phyloP scores from a whole-genome alignment of 2,888 invertebrate genomes.

The Apodemia mormo region DNA sequence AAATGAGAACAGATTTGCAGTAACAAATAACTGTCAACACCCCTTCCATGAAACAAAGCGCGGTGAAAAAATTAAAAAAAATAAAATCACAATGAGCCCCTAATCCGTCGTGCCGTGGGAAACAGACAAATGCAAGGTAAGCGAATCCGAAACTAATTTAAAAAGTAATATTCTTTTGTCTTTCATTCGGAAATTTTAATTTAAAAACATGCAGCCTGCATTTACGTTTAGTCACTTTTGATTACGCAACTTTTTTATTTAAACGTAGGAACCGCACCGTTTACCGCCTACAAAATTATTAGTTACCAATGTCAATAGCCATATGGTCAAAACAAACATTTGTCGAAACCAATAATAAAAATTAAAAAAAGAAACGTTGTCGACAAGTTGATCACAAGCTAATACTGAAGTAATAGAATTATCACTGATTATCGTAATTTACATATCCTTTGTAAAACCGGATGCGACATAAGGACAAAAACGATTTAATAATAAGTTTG shows the following conservation, averaged over 20 bases:
- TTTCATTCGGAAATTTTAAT: slow-evolving; percentile 51
- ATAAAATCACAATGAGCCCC: slow-evolving; percentile 67
- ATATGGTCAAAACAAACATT: slow-evolving; percentile 73
- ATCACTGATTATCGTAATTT: slow-evolving; percentile 79
- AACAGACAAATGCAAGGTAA: slow-evolving; percentile 76
- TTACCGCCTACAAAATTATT: slow-evolving; percentile 40
- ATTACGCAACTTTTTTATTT: slow-evolving; percentile 31
- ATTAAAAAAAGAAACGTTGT: slow-evolving; percentile 45
- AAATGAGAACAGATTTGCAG: slow-evolving; percentile 69
- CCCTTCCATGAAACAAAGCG: slow-evolving; percentile 78
- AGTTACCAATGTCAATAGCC: slow-evolving; percentile 47
- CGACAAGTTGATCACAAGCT: slow-evolving; percentile 75
- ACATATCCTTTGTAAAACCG: slow-evolving; percentile 76
- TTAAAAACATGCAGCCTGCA: slow-evolving; percentile 43
- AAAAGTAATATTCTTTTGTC: slow-evolving; percentile 77
- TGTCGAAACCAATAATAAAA: slow-evolving; percentile 42
- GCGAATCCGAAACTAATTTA: slow-evolving; percentile 79
- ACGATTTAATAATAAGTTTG: slow-evolving; percentile 80
- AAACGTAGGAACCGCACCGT: slow-evolving; percentile 24
- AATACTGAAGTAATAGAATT: slow-evolving; percentile 77
- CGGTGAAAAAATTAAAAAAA: slow-evolving; percentile 69
- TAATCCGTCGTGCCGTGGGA: slow-evolving; percentile 77
- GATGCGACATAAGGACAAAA: slow-evolving; percentile 78
- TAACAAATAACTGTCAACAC: slow-evolving; percentile 81
- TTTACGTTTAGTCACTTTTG: slow-evolving; percentile 32